phyloP scores from a whole-genome alignment of 2,113 vertebrate species.

The Pachypanchax playfairii region DNA sequence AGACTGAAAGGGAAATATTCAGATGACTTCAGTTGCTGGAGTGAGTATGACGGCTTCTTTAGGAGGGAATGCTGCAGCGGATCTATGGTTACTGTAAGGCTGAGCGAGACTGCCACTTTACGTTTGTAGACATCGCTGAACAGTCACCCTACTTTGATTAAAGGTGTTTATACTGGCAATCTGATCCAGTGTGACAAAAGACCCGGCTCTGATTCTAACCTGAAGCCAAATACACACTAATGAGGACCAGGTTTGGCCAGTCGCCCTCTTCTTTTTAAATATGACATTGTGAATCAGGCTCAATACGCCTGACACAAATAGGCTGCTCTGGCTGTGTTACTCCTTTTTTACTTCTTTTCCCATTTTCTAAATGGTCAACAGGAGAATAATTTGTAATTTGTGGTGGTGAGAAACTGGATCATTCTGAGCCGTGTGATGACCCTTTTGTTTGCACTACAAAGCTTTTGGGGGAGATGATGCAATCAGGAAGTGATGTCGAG shows the following conservation, averaged over 20 bases:
- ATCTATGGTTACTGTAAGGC: constrained; percentile 57
- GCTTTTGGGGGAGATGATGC: too few relatives aligned
- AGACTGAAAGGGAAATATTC: neutral
- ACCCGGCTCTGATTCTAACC: constrained; percentile 46
- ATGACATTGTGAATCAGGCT: constrained; percentile 71
- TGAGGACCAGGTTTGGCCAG: constrained; percentile 67
- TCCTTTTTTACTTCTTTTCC: neutral
- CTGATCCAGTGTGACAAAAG: constrained; percentile 75
- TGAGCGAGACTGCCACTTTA: constrained; percentile 62
- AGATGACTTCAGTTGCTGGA: constrained; percentile 20
- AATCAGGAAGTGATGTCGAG: constrained; percentile 61
- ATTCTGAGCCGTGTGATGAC: constrained; percentile 20
- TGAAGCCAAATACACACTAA: constrained; percentile 70
- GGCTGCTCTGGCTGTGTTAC: constrained; percentile 34
- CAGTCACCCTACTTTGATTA: constrained; percentile 73
- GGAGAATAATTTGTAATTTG: constrained; percentile 36
- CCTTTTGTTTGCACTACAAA: constrained; percentile 52
- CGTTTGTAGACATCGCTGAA: constrained; percentile 61
- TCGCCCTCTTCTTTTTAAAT: constrained; percentile 47
- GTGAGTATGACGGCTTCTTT: constrained; percentile 32
- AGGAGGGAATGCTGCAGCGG: constrained; percentile 46
- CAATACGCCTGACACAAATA: constrained; percentile 55
- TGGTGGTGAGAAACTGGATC: constrained; percentile 1
- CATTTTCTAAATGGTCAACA: constrained; percentile 23
- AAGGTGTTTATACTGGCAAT: constrained; percentile 74